Percentiles rank a stretch among this genome's conserved stretches.
phyloP scores from a whole-genome alignment of 2,797 vertebrate genomes.

The Ficedula albicollis region DNA sequence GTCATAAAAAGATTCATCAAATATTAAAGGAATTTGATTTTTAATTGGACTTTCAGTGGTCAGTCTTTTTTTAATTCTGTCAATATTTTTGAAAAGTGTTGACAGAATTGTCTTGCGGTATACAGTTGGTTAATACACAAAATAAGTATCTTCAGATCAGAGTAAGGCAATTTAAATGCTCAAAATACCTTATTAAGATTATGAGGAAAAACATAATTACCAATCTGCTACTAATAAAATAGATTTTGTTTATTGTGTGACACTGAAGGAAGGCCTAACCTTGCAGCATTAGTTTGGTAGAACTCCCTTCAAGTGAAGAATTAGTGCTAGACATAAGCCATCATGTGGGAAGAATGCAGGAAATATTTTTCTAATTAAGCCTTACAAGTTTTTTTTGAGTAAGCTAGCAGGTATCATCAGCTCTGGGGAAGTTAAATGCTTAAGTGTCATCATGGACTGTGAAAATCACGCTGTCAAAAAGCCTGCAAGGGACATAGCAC shows the following conservation, averaged over 20 bases:
- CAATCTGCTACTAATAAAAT: background rate
- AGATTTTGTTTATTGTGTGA: background rate
- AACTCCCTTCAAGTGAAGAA: background rate
- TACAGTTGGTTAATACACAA: background rate
- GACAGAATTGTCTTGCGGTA: background rate
- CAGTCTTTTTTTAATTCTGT: background rate
- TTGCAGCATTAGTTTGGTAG: background rate
- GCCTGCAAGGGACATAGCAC: background rate
- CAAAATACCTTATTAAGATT: background rate
- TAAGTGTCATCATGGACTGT: background rate
- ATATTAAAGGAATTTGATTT: background rate
- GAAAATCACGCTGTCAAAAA: background rate
- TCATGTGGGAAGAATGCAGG: background rate
- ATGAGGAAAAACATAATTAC: background rate
- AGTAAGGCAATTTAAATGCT: background rate
- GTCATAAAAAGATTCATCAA: background rate
- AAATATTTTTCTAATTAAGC: constrained; percentile 4
- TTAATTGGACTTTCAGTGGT: background rate
- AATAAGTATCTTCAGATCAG: background rate
- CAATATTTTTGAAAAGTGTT: background rate
- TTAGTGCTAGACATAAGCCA: background rate
- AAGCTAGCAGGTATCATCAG: background rate
- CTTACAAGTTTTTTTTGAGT: background rate
- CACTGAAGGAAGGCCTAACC: background rate
- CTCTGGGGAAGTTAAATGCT: background rate